Conservation (phyloP, 2,888 invertebrate genomes). For the Torymus tubicola region DNA sequence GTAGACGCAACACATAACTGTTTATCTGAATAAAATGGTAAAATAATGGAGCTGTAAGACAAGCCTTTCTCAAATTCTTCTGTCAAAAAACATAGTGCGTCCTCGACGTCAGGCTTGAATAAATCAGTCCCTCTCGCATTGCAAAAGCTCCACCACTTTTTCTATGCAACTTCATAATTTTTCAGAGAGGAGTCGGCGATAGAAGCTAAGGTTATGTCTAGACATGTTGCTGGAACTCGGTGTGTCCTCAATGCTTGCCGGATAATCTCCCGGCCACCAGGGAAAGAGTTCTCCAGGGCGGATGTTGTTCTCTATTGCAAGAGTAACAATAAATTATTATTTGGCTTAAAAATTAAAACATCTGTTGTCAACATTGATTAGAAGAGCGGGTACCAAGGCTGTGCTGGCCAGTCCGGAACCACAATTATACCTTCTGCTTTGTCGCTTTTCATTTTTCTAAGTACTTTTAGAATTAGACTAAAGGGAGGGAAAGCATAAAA, state of each 20-base stretch:
- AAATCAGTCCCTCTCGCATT: not conserved
- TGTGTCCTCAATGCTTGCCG: not conserved
- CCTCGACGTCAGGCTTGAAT: not conserved
- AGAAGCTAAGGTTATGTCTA: not conserved
- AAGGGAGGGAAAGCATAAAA: not conserved
- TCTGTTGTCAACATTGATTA: not conserved
- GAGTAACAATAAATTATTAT: not conserved
- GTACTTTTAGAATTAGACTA: not conserved
- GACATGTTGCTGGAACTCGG: not conserved
- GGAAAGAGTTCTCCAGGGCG: not conserved
- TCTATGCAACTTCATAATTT: conserved; percentile 5
- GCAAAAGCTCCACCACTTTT: conserved; percentile 7
- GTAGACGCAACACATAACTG: conserved; percentile 31
- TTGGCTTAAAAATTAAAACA: not conserved
- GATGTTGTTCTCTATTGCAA: not conserved
- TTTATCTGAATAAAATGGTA: conserved; percentile 36
- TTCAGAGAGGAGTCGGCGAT: conserved; percentile 1
- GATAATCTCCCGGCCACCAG: conserved; percentile 16
- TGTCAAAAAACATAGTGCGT: conserved; percentile 1
- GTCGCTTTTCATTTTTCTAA: not conserved
- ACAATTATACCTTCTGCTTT: not conserved
- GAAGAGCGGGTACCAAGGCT: conserved; percentile 6
- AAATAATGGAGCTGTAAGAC: not conserved
- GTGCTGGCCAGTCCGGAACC: not conserved
- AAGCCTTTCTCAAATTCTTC: not conserved